Percentiles rank a stretch among this genome's conserved stretches.
phyloP scores from a whole-genome alignment of 2,113 vertebrate species.

The Mugil cephalus region DNA sequence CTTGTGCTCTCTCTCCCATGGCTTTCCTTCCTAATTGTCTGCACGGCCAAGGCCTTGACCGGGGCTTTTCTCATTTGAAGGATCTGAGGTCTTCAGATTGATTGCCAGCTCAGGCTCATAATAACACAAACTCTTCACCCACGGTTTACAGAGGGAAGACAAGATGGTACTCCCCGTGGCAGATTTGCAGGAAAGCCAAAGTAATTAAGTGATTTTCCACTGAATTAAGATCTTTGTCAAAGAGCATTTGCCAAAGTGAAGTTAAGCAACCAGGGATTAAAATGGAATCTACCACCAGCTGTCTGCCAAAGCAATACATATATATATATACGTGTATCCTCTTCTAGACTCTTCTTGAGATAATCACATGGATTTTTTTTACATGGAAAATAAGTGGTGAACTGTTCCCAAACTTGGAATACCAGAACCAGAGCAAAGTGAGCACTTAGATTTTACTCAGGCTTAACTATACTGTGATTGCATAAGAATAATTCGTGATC shows the following conservation, averaged over 20 bases:
- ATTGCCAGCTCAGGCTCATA: conserved; percentile 68
- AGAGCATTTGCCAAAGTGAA: conserved; percentile 47
- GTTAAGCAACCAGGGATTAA: conserved; percentile 54
- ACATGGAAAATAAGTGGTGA: conserved; percentile 10
- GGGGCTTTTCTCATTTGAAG: conserved; percentile 57
- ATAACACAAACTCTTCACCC: conserved; percentile 61
- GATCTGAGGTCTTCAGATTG: conserved; percentile 59
- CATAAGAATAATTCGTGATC: conserved; percentile 7
- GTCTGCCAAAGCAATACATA: conserved; percentile 21
- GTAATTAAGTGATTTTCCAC: conserved; percentile 75
- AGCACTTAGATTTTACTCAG: neutral
- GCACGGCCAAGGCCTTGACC: conserved; percentile 71
- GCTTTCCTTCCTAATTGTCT: conserved; percentile 64
- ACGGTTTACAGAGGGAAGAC: conserved; percentile 46
- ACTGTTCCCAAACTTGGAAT: conserved; percentile 14
- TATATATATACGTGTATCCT: neutral
- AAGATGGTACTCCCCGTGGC: conserved; percentile 44
- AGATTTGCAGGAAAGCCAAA: conserved; percentile 66
- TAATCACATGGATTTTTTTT: conserved; percentile 24
- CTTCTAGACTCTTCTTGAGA: conserved; percentile 18
- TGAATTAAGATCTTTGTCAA: conserved; percentile 64
- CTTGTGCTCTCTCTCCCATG: conserved; percentile 61
- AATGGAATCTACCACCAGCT: conserved; percentile 17
- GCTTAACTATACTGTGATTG: neutral
- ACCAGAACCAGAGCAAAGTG: conserved; percentile 4